These are phyloP conservation scores for Callipepla squamata DNA, from an alignment of 2,113 vertebrate species.

Conservation along the genomic window DNA sequence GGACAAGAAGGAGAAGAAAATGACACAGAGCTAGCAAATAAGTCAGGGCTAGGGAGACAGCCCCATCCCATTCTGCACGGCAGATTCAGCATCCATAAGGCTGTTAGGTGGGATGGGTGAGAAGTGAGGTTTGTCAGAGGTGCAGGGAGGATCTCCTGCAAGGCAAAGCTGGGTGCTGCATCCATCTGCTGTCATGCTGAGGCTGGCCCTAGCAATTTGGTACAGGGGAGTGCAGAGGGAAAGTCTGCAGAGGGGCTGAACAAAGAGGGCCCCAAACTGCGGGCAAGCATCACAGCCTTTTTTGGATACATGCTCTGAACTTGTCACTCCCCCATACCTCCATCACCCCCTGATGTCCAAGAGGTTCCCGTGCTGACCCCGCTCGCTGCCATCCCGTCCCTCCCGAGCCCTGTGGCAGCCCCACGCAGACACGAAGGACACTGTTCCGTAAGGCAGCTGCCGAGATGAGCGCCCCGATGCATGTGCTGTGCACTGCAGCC, in stretches of 20 bases:
- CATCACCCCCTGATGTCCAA: not conserved
- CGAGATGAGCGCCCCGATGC: not conserved
- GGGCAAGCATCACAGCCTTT: not conserved
- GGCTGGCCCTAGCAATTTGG: fast-evolving
- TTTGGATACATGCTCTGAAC: not conserved
- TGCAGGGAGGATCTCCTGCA: not conserved
- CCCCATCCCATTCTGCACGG: not conserved
- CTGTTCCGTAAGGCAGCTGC: not conserved
- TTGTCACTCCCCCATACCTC: not conserved
- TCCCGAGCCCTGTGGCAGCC: not conserved
- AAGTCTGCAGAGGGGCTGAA: not conserved
- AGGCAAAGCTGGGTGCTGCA: no score
- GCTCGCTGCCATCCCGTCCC: not conserved
- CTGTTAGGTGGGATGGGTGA: not conserved
- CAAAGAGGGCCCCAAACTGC: not conserved
- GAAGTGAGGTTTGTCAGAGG: not conserved
- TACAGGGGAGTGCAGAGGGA: not conserved
- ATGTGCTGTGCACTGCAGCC: slow-evolving; percentile 34
- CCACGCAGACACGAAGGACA: fast-evolving
- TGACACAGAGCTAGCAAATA: not conserved
- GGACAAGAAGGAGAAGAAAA: not conserved
- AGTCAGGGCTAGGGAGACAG: not conserved
- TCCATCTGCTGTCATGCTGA: not conserved
- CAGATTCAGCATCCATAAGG: not conserved
- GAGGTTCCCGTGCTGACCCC: not conserved